Base-by-base conservation (phyloP, 2,888 invertebrate genomes). In the Oegoconia quadripuncta region DNA sequence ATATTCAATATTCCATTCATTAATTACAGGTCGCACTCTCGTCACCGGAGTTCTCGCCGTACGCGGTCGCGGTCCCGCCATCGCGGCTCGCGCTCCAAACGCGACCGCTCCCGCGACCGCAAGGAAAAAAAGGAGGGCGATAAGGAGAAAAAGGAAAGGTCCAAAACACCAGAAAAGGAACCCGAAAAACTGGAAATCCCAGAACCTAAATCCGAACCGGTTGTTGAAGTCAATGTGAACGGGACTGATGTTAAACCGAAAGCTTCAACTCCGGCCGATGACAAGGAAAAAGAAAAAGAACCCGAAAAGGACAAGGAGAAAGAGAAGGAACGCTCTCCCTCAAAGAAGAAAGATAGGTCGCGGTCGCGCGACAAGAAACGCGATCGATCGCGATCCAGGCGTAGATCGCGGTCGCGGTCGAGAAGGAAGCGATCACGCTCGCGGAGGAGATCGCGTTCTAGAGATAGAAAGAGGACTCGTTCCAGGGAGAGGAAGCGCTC, bases 31-130 rank as follows among this genome's bases (percentile, higher is more conserved):
- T 89, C 89, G 0, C 80, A 89, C 15, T 89, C 89, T 7, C 82
- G 90, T 1, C 90, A 89, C 51, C 90, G 90, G 46, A 86, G 90
- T 37, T 89, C 91, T 0, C 88, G 89, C 22, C 89, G 90, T 0
- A 74, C 82, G 0, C 79, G 86, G 7, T 87, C 88, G 0, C 67
- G 79, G 28, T 89, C 89, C 0, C 78, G 89, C 9, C 90, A 89
- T 50, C 90, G 90, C 55, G 80, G 89, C 41, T 90, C 91, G 1
- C 77, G 84, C 18, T 74, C 84, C 17, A 87, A 88, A 46, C 82
- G 86, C 11, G 88, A 86, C 12, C 74, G 77, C 3, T 77, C 74
- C 43, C 63, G 70, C 15, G 84, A 84, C 33, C 69, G 59, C 41
- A 82, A 76, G 35, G 77, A 74, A 18, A 77, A 76, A 35, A 67